Conservation (phyloP, 2,888 invertebrate species). For the Tuberolachnus salignus region DNA sequence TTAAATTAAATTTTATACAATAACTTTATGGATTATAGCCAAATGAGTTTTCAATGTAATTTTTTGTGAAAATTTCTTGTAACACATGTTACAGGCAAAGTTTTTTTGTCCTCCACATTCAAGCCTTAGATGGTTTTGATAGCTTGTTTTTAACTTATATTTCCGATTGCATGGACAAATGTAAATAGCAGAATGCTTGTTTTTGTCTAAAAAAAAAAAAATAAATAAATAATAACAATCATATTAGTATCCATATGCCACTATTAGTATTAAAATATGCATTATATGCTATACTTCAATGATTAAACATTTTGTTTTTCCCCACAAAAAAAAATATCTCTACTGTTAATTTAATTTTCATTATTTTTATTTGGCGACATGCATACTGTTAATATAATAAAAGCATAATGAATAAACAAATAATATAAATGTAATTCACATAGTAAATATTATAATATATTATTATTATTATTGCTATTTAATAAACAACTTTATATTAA, state of each 20-base stretch:
- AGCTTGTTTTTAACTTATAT: constrained; percentile 60
- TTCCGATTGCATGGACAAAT: constrained; percentile 60
- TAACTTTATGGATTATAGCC: constrained; percentile 63
- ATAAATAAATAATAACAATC: too few species aligned
- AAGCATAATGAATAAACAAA: neutral
- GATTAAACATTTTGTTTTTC: too few species aligned
- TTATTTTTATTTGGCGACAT: too few species aligned
- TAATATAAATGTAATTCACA: neutral
- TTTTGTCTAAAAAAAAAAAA: constrained; percentile 45
- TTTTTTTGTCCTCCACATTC: constrained; percentile 66
- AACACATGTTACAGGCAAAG: constrained; percentile 65
- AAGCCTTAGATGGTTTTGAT: constrained; percentile 61
- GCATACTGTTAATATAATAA: neutral
- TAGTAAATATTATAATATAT: too few species aligned
- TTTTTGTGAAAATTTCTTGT: constrained; percentile 63
- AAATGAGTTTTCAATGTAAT: constrained; percentile 67
- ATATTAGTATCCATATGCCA: neutral
- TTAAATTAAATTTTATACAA: neutral
- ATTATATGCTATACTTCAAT: too few species aligned
- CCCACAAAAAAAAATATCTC: too few species aligned
- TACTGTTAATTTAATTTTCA: too few species aligned
- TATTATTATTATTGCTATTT: too few species aligned
- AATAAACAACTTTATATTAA: too few species aligned
- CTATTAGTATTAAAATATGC: too few species aligned
- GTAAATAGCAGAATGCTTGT: constrained; percentile 36